These are phyloP conservation scores for Myodes glareolus DNA, from an alignment of 2,113 vertebrate species.

Conservation along the genomic window DNA sequence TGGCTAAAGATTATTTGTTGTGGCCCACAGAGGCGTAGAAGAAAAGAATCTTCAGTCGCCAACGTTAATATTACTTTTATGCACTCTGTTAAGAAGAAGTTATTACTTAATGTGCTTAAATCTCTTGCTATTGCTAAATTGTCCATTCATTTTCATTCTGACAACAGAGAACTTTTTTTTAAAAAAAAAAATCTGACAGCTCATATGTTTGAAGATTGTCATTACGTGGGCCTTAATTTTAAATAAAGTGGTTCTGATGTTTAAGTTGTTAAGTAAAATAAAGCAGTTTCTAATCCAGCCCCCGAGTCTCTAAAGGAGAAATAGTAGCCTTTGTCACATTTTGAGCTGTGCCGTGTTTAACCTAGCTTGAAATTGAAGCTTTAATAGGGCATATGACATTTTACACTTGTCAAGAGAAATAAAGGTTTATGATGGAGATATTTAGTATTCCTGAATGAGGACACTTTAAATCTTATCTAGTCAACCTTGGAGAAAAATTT, in stretches of 20 bases:
- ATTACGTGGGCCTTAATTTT: constrained; percentile 24
- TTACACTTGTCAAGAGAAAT: constrained; percentile 73
- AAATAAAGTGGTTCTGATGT: constrained; percentile 56
- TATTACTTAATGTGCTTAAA: constrained; percentile 67
- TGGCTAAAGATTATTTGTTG: constrained; percentile 56
- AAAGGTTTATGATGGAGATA: constrained; percentile 67
- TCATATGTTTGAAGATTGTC: constrained; percentile 32
- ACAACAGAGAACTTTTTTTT: background rate
- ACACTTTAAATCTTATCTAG: constrained; percentile 22
- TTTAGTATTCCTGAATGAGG: constrained; percentile 49
- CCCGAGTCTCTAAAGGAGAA: constrained; percentile 37
- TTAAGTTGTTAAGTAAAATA: constrained; percentile 45
- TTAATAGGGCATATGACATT: constrained; percentile 72
- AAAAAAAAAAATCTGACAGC: background rate
- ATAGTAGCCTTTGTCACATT: constrained; percentile 51
- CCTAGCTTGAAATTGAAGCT: constrained; percentile 55
- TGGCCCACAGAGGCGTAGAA: background rate
- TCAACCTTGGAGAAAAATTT: constrained; percentile 50
- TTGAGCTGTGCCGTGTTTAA: constrained; percentile 55
- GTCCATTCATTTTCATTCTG: constrained; percentile 36
- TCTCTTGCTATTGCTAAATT: background rate
- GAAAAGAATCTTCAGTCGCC: background rate
- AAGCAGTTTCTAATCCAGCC: constrained; percentile 17
- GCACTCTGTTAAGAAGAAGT: constrained; percentile 53
- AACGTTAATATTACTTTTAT: constrained; percentile 14